Percentiles rank a stretch among this genome's conserved stretches.
phyloP scores from a whole-genome alignment of 2,113 vertebrate species.

The Callocephalon fimbriatum region DNA sequence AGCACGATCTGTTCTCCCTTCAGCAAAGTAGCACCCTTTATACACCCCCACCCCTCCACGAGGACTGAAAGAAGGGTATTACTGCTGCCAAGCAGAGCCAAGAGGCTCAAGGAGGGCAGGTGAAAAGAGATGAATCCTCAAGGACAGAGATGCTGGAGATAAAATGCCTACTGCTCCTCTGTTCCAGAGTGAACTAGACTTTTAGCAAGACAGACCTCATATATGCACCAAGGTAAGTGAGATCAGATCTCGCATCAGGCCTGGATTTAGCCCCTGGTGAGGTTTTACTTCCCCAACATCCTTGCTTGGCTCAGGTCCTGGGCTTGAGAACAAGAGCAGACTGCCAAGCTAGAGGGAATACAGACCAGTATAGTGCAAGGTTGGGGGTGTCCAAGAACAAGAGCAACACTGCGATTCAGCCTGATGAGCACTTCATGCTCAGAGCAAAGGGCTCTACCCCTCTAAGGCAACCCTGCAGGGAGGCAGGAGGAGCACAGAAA shows the following conservation, averaged over 20 bases:
- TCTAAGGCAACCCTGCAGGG: no score
- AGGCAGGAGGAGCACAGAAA: background rate
- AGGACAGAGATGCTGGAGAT: background rate
- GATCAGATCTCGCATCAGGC: background rate
- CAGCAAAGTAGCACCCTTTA: background rate
- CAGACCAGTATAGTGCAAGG: background rate
- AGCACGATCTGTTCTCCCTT: background rate
- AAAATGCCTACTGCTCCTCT: background rate
- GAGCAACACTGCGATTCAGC: background rate
- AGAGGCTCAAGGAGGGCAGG: fast-evolving
- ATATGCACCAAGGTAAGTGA: background rate
- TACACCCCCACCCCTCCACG: fast-evolving
- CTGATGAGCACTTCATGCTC: background rate
- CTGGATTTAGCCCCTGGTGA: background rate
- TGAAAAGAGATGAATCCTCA: background rate
- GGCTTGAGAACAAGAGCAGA: background rate
- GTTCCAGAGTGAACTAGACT: background rate
- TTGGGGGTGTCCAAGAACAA: background rate
- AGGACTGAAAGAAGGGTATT: background rate
- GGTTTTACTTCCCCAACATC: background rate
- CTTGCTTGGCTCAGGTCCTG: background rate
- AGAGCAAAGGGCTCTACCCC: background rate
- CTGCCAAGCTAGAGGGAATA: background rate
- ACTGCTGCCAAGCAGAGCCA: background rate
- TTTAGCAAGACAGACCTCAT: background rate